Conservation (phyloP, 2,113 vertebrate genomes). For the Willisornis vidua region DNA sequence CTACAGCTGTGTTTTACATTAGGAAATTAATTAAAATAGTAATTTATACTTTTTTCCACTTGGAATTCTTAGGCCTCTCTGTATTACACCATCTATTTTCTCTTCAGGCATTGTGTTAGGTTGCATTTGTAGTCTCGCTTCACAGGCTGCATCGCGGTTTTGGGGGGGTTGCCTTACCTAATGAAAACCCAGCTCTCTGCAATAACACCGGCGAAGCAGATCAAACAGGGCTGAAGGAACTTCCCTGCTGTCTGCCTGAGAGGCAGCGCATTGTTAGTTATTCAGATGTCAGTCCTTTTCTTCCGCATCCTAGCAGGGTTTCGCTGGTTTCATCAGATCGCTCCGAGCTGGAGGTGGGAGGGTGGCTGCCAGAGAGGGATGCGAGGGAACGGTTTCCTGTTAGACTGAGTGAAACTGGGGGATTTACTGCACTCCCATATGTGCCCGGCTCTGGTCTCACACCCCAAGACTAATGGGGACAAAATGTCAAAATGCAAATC, state of each 20-base stretch:
- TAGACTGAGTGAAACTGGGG: neutral
- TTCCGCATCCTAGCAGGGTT: conserved; percentile 37
- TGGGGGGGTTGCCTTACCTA: neutral
- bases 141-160: conserved; percentile 7
- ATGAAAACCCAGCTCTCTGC: conserved; percentile 44
- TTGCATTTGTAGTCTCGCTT: conserved; percentile 19
- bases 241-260: conserved; percentile 59
- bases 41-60: conserved; percentile 76
- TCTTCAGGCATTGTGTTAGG: conserved; percentile 43
- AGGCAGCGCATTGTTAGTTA: neutral
- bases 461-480: neutral
- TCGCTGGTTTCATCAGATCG: conserved; percentile 39
- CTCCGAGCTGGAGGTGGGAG: conserved; percentile 12
- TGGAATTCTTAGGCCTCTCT: conserved; percentile 55
- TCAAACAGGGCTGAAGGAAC: conserved; percentile 47
- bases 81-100: conserved; percentile 71
- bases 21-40: conserved; percentile 82
- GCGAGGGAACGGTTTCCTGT: neutral
- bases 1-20: conserved; percentile 80
- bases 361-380: neutral
- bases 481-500: neutral
- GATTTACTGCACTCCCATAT: neutral
- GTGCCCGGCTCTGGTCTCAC: neutral
- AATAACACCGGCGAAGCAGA: neutral
- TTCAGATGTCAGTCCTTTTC: conserved; percentile 17